A percentile compares a stretch with the other conserved stretches of the same genome.
Evolutionary conservation across 2,113 vertebrate species (phyloP).

Genomic region (Hiodon alosoides): DNA sequence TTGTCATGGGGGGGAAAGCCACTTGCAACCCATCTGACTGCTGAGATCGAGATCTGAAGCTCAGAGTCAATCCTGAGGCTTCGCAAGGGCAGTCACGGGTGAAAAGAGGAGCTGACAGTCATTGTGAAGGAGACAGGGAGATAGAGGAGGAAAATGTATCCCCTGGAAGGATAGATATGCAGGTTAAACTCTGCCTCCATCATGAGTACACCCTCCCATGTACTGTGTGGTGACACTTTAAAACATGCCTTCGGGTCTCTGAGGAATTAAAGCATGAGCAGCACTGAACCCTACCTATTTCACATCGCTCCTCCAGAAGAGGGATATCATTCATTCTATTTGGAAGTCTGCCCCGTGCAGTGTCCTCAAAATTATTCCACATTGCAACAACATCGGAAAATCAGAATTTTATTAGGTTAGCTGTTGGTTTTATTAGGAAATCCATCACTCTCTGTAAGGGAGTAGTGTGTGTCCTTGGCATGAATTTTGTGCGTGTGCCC

Average conservation of each 20-base stretch:
- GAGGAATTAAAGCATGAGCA: background rate
- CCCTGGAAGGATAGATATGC: background rate
- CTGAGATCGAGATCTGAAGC: background rate
- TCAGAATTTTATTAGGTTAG: background rate
- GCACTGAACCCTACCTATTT: background rate
- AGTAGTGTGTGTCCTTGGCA: background rate
- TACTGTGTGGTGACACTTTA: background rate
- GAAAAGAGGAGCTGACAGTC: background rate
- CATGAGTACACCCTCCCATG: background rate
- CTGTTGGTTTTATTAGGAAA: background rate
- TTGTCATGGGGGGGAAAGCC: background rate
- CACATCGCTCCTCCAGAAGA: background rate
- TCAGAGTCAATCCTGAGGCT: background rate
- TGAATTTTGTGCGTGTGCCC: background rate
- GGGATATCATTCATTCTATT: background rate
- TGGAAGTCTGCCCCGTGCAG: no score
- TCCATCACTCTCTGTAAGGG: background rate
- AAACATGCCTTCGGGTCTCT: background rate
- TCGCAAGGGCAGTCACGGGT: slow-evolving; percentile 2
- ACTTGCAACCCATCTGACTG: background rate
- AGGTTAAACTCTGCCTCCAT: background rate
- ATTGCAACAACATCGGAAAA: background rate
- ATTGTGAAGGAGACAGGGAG: background rate
- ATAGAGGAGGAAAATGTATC: background rate
- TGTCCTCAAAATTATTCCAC: background rate